phyloP scores from a whole-genome alignment of 2,888 invertebrate genomes.

The Pocota personata region DNA sequence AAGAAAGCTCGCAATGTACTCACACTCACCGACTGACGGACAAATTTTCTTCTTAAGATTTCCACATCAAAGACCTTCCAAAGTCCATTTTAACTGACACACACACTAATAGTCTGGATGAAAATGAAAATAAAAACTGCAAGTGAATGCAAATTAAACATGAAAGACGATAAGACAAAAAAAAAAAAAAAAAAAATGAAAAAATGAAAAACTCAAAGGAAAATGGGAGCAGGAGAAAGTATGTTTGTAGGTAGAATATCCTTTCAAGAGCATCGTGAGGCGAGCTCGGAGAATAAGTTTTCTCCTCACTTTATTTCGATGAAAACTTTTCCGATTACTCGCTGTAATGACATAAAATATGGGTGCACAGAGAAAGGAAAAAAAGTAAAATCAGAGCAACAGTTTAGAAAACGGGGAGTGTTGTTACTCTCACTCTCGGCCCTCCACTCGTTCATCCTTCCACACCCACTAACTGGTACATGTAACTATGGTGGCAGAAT shows the following conservation, averaged over 20 bases:
- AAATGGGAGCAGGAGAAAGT: slow-evolving; percentile 22
- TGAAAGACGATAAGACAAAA: neutral
- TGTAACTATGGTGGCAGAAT: neutral
- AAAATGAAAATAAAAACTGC: slow-evolving; percentile 40
- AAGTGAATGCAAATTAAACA: slow-evolving; percentile 66
- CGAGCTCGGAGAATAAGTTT: slow-evolving; percentile 33
- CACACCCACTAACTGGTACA: neutral
- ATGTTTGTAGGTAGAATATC: slow-evolving; percentile 11
- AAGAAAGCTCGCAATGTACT: neutral
- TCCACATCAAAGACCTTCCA: slow-evolving; percentile 46
- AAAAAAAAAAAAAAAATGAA: neutral
- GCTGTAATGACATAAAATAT: slow-evolving; percentile 69
- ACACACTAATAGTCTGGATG: neutral
- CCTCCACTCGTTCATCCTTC: neutral
- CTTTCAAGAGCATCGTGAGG: slow-evolving; percentile 26
- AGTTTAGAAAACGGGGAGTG: slow-evolving; percentile 43
- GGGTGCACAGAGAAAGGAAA: slow-evolving; percentile 19
- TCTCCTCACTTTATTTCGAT: slow-evolving; percentile 46
- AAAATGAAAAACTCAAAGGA: slow-evolving; percentile 33
- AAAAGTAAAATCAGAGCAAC: slow-evolving; percentile 61
- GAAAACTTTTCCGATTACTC: slow-evolving; percentile 72
- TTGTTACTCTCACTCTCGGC: neutral
- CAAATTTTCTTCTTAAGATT: slow-evolving; percentile 9
- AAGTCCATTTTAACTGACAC: slow-evolving; percentile 43
- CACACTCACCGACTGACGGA: slow-evolving; percentile 2